Evolutionary conservation across 2,113 vertebrate genomes (phyloP).

Genomic region (Sinocyclocheilus rhinocerous): DNA sequence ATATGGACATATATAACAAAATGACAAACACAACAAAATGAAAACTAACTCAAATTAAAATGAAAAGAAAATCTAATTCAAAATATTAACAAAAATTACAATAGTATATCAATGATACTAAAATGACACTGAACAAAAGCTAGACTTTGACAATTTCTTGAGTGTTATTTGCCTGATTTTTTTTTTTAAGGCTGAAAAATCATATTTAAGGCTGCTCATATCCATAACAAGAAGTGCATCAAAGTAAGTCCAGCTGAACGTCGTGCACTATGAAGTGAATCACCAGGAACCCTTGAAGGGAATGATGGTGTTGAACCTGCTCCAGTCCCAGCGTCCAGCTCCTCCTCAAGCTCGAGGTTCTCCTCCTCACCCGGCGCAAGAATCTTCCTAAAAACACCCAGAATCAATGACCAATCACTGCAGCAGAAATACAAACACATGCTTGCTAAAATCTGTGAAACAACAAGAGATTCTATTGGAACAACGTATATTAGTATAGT

Average conservation of each 20-base stretch:
- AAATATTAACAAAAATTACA: no score
- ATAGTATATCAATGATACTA: no score
- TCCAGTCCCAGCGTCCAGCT: slow-evolving; percentile 88
- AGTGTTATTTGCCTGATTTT: not conserved
- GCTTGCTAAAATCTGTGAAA: not conserved
- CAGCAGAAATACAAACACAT: not conserved
- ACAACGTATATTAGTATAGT: not conserved
- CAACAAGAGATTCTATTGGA: not conserved
- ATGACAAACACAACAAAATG: no score
- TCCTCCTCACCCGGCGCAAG: slow-evolving; percentile 97
- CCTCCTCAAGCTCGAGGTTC: slow-evolving; percentile 93
- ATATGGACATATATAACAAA: not conserved
- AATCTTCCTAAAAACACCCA: slow-evolving; percentile 82
- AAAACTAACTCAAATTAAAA: no score
- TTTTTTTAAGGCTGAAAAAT: not conserved
- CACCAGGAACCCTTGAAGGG: slow-evolving; percentile 89
- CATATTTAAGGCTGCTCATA: no score
- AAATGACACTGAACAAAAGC: no score
- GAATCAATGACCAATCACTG: not conserved
- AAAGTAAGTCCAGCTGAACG: no score
- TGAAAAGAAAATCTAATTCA: no score
- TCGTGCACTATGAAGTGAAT: not conserved
- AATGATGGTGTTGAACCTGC: slow-evolving; percentile 85
- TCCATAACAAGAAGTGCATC: no score
- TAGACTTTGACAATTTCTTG: no score